A percentile compares a stretch with the other conserved stretches of the same genome.
Conservation (phyloP, 2,888 invertebrate species). For the Myathropa florea region DNA sequence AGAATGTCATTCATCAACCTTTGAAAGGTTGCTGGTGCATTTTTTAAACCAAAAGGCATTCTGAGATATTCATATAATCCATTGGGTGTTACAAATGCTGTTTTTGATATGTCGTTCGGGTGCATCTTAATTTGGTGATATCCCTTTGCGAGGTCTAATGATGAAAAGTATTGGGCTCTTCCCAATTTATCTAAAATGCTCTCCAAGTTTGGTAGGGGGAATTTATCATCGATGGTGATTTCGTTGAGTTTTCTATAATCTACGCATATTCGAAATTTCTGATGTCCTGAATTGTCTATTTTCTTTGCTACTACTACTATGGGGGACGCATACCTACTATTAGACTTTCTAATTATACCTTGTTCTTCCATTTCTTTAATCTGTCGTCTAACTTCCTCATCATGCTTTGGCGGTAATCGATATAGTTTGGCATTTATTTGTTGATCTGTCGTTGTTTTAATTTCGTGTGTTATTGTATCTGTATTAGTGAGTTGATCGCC, state of each 20-base stretch:
- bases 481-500: neutral
- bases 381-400: conserved; percentile 17
- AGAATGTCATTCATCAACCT: conserved; percentile 9
- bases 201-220: conserved; percentile 30
- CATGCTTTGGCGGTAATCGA: conserved; percentile 14
- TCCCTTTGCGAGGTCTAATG: no score
- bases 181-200: no score
- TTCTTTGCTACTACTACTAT: conserved; percentile 27
- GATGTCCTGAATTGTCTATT: conserved; percentile 2
- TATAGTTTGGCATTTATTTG: conserved; percentile 23
- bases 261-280: conserved; percentile 17
- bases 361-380: no score
- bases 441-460: conserved; percentile 30
- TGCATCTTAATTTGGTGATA: no score
- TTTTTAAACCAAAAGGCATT: no score
- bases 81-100: no score
- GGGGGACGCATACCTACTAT: neutral
- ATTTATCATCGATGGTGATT: conserved; percentile 35
- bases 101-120: no score
- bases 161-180: no score
- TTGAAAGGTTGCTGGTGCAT: conserved; percentile 13
- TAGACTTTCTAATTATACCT: neutral
- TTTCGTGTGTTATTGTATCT: neutral
- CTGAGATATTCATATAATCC: no score
- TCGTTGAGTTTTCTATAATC: conserved; percentile 37